These are phyloP conservation scores for Malurus melanocephalus DNA, from an alignment of 2,113 vertebrate genomes.

Conservation along the genomic window DNA sequence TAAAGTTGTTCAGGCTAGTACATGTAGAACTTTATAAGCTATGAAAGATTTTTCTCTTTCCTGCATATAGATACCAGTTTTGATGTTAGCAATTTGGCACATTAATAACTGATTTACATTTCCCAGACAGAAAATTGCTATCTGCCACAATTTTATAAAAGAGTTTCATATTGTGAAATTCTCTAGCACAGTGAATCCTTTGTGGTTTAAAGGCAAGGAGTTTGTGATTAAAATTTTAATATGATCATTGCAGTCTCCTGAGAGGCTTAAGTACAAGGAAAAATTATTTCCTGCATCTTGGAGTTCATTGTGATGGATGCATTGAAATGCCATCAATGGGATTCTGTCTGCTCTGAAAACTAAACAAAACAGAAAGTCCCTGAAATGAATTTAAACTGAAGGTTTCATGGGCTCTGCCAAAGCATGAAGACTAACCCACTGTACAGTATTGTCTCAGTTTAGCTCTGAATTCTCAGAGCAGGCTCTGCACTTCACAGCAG, in stretches of 20 bases:
- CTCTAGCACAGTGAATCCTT: slow-evolving; percentile 64
- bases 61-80: slow-evolving; percentile 39
- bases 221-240: slow-evolving; percentile 77
- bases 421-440: not conserved
- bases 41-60: slow-evolving; percentile 56
- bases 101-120: slow-evolving; percentile 78
- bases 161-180: slow-evolving; percentile 66
- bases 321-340: slow-evolving; percentile 29
- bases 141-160: slow-evolving; percentile 72
- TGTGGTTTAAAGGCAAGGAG: slow-evolving; percentile 60
- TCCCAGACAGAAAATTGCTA: slow-evolving; percentile 73
- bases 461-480: not conserved
- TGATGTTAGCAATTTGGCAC: slow-evolving; percentile 69
- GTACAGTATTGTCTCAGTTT: not conserved
- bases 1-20: not conserved
- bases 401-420: not conserved
- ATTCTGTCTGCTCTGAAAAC: slow-evolving; percentile 25
- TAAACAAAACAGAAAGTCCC: not conserved
- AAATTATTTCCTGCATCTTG: slow-evolving; percentile 55
- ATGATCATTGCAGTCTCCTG: slow-evolving; percentile 60
- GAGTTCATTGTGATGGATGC: slow-evolving; percentile 7
- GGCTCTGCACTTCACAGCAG: not conserved
- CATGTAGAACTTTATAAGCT: not conserved
- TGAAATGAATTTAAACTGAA: not conserved
- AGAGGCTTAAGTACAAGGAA: slow-evolving; percentile 62